Evolutionary conservation across 2,797 vertebrate genomes (phyloP), one percentile per base, ranked within the genome.

Genomic region (Sebastes diaconus): DNA sequence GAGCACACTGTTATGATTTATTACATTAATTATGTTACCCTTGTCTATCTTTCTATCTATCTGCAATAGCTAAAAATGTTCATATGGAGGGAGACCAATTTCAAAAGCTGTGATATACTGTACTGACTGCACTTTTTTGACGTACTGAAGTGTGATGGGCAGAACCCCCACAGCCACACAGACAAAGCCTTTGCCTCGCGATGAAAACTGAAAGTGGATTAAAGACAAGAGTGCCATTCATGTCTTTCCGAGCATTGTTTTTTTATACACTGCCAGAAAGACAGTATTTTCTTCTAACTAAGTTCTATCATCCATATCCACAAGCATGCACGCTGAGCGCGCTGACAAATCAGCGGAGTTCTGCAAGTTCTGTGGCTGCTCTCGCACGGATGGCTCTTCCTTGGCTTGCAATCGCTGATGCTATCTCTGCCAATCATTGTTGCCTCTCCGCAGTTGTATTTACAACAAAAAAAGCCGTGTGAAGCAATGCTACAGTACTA

Each of bases 371-470:
- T 71, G 72, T 81, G 79, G 70, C 75, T 70, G 79, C 77, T 81
- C 80, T 64, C 46, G 84, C 77, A 89, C 73, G 81, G 75, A 71
- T 67, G 75, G 54, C 59, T 84, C 71, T 81, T 68, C 46, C 85
- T 83, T 86, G 84, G 81, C 78, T 73, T 77, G 22, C 27, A 22
- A 34, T 86, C 75, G 73, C 66, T 79, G 84, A 83, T 72, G 81
- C 68, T 67, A 64, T 88, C 77, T 75, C 84, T 89, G 90, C 69
- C 88, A 85, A 80, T 92, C 80, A 90, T 46, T 39, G 83, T 63
- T 68, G 67, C 84, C 30, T 77, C 68, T 54, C 55, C 12, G 9
- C 32, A 3, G 65, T 71, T 72, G 59, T 68, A 66, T 89, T 79
- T 77, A 75, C 69, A 67, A 61, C 32, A 68, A 58, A 59, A 57